Evolutionary conservation across 2,888 invertebrate species (phyloP).

Genomic region (Baccha elongata): DNA sequence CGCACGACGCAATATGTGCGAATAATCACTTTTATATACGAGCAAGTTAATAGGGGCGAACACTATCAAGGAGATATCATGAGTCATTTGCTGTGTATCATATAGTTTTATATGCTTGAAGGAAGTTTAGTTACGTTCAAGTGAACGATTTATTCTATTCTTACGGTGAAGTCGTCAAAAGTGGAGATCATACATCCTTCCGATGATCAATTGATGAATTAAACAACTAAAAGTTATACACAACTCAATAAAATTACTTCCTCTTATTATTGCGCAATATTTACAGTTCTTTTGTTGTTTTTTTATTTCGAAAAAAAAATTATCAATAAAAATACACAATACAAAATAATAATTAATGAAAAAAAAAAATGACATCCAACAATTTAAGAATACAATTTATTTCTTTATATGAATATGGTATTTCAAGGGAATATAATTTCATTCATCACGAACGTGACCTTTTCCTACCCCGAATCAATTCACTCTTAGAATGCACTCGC

Average conservation of each 20-base stretch:
- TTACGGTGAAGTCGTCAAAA: no score
- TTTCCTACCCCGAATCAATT: conserved; percentile 32
- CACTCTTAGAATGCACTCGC: conserved; percentile 23
- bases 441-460: conserved; percentile 33
- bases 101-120: no score
- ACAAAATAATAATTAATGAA: not conserved
- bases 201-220: no score
- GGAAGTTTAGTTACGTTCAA: no score
- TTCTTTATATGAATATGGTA: conserved; percentile 18
- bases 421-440: conserved; percentile 31
- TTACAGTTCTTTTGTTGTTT: not conserved
- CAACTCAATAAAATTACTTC: not conserved
- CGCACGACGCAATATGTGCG: no score
- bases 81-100: no score
- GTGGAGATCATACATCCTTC: no score
- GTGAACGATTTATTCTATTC: no score
- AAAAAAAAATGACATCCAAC: conserved; percentile 13
- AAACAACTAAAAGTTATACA: no score
- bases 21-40: no score
- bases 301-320: not conserved
- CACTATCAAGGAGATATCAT: no score
- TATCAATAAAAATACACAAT: not conserved
- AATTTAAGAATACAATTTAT: conserved; percentile 17
- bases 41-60: no score
- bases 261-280: not conserved